Conservation (phyloP, 92 coral and sea anemone species). For the Umimayanthus chanpuru region DNA sequence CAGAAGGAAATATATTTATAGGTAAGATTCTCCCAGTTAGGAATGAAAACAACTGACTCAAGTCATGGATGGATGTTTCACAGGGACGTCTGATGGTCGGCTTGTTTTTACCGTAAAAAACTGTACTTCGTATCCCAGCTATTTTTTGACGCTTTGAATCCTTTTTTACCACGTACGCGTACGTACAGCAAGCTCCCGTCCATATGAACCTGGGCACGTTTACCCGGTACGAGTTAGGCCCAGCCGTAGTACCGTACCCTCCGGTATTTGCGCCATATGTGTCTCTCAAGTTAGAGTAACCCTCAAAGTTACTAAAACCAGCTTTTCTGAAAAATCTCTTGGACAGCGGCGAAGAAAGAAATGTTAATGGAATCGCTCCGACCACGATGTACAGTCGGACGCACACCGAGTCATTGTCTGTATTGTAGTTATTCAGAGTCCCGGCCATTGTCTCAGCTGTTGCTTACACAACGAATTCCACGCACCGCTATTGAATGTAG, state of each 20-base stretch:
- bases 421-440: constrained; percentile 21
- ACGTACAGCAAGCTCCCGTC: constrained; percentile 11
- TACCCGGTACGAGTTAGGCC: not conserved
- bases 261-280: not conserved
- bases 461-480: not conserved
- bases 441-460: not conserved
- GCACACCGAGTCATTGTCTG: not conserved
- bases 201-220: constrained; percentile 12
- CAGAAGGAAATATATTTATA: not conserved
- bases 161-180: not conserved
- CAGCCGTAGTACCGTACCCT: not conserved
- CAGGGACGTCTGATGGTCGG: not conserved
- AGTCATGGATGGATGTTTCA: not conserved
- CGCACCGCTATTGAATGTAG: not conserved
- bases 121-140: not conserved
- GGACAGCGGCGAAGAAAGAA: not conserved
- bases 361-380: constrained; percentile 48
- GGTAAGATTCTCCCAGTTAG: not conserved
- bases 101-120: not conserved
- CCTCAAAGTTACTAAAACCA: constrained; percentile 47
- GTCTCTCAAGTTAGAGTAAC: not conserved
- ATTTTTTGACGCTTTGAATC: not conserved
- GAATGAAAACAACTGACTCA: not conserved
- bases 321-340: constrained; percentile 41
- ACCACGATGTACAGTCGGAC: constrained; percentile 27